A percentile compares a stretch with the other conserved stretches of the same genome.
Conservation (phyloP, 2,888 invertebrate genomes). For the Leucophora obtusa region DNA sequence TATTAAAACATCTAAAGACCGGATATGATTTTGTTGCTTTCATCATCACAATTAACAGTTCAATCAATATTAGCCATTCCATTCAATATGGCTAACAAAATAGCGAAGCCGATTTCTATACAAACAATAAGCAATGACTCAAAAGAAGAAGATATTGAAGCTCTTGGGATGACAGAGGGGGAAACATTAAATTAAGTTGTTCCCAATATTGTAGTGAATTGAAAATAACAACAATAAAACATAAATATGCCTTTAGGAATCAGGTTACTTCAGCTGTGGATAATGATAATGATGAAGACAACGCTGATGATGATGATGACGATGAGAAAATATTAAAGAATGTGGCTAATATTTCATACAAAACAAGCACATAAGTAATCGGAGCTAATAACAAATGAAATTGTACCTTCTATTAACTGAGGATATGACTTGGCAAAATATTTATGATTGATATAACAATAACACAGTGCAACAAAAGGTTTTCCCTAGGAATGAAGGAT, state of each 20-base stretch:
- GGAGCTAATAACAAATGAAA: conserved; percentile 48
- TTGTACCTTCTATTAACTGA: neutral
- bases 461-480: no score
- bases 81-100: conserved; percentile 1
- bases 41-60: conserved; percentile 41
- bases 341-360: conserved; percentile 20
- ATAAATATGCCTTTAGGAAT: conserved; percentile 36
- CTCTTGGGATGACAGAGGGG: neutral
- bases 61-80: conserved; percentile 36
- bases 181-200: conserved; percentile 24
- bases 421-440: conserved; percentile 34
- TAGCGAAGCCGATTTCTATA: neutral
- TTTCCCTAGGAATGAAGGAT: no score
- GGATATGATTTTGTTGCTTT: conserved; percentile 30
- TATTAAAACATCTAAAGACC: conserved; percentile 3
- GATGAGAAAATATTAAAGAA: conserved; percentile 23
- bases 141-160: neutral
- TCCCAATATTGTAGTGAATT: neutral
- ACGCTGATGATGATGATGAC: neutral
- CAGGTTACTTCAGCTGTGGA: conserved; percentile 12
- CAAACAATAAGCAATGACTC: neutral
- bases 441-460: neutral
- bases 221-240: neutral
- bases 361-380: conserved; percentile 30
- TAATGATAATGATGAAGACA: neutral